phyloP scores from a whole-genome alignment of 2,113 vertebrate species.

The Indicator maculatus region DNA sequence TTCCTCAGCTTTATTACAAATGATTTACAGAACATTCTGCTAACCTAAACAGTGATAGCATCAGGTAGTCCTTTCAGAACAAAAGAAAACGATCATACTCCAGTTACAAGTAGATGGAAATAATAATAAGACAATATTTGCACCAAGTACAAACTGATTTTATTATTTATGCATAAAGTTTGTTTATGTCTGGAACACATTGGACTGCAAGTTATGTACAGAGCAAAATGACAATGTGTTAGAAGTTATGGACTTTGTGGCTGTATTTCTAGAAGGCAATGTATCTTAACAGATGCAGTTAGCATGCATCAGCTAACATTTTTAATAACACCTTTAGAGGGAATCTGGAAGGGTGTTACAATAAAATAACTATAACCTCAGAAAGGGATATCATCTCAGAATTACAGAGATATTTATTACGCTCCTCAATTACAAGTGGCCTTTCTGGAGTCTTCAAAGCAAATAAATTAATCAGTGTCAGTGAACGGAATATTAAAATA shows the following conservation, averaged over 20 bases:
- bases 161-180: not conserved
- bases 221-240: not conserved
- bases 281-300: not conserved
- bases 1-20: slow-evolving; percentile 31
- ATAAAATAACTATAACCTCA: not conserved
- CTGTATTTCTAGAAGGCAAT: not conserved
- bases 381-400: not conserved
- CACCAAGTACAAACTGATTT: not conserved
- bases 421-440: not conserved
- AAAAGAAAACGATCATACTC: slow-evolving; percentile 23
- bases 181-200: not conserved
- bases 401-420: slow-evolving; percentile 16
- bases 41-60: slow-evolving; percentile 45
- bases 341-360: not conserved
- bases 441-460: not conserved
- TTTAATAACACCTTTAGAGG: not conserved
- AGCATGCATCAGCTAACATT: not conserved
- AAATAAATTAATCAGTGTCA: slow-evolving; percentile 20
- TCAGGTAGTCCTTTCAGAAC: slow-evolving; percentile 43
- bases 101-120: slow-evolving; percentile 17
- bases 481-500: slow-evolving; percentile 9
- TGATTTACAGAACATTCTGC: slow-evolving; percentile 51
- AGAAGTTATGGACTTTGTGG: not conserved
- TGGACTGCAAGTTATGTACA: not conserved
- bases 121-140: not conserved